A percentile compares a stretch with the other conserved stretches of the same genome.
These are phyloP conservation scores for Protosalanx chinensis DNA, from an alignment of 2,797 vertebrate species.

Conservation along the genomic window DNA sequence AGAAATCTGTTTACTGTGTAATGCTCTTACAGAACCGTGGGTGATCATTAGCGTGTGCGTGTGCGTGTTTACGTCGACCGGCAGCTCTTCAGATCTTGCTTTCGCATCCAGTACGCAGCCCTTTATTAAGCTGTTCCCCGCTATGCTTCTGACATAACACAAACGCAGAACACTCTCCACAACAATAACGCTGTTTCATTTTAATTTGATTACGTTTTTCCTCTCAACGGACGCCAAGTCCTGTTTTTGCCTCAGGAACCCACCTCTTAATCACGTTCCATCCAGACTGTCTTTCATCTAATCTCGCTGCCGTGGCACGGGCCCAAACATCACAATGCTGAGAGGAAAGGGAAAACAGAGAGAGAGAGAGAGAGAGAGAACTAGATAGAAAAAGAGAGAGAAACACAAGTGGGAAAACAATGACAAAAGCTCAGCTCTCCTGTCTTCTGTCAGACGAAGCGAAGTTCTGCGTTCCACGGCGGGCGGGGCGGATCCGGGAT, in stretches of 20 bases:
- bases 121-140: slow-evolving; percentile 62
- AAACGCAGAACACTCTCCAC: slow-evolving; percentile 59
- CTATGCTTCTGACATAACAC: slow-evolving; percentile 67
- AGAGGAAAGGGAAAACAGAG: slow-evolving; percentile 58
- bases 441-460: slow-evolving; percentile 69
- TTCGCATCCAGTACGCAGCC: slow-evolving; percentile 49
- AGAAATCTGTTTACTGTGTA: slow-evolving; percentile 59
- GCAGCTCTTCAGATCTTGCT: slow-evolving; percentile 45
- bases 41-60: slow-evolving; percentile 64
- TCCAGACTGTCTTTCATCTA: slow-evolving; percentile 76
- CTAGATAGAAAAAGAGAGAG: slow-evolving; percentile 44
- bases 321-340: slow-evolving; percentile 73
- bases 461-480: slow-evolving; percentile 60
- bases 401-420: slow-evolving; percentile 66
- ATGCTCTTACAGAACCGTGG: slow-evolving; percentile 68
- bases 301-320: slow-evolving; percentile 75
- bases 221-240: slow-evolving; percentile 76
- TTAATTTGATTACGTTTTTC: slow-evolving; percentile 81
- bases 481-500: slow-evolving; percentile 68
- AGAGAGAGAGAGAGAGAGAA: slow-evolving; percentile 47
- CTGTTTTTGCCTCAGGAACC: slow-evolving; percentile 78
- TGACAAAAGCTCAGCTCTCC: slow-evolving; percentile 68
- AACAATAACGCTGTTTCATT: slow-evolving; percentile 74
- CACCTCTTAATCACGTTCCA: slow-evolving; percentile 79
- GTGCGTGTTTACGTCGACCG: slow-evolving; percentile 58